Evolutionary conservation across 2,797 vertebrate species (phyloP).

Genomic region (Hypotaenidia okinawae): DNA sequence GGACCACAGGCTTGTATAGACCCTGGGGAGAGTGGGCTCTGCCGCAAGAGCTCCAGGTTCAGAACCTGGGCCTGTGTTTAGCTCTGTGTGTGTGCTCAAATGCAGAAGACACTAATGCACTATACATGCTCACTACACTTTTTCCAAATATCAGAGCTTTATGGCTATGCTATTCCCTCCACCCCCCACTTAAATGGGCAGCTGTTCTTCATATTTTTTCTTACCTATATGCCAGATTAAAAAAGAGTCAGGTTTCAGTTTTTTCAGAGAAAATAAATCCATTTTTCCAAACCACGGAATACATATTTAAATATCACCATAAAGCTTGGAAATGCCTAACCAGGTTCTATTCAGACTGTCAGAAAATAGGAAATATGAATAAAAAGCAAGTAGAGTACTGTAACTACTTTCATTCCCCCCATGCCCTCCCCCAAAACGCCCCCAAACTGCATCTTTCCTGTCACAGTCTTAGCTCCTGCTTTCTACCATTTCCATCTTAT

Average conservation of each 20-base stretch:
- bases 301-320: background rate
- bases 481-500: background rate
- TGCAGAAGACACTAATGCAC: background rate
- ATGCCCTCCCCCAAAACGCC: no score
- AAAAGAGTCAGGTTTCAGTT: background rate
- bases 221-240: background rate
- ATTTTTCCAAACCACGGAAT: background rate
- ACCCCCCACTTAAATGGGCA: background rate
- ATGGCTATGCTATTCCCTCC: background rate
- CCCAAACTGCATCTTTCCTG: background rate
- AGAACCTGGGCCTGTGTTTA: background rate
- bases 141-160: background rate
- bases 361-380: background rate
- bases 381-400: accelerated
- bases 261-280: background rate
- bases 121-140: background rate
- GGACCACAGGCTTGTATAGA: background rate
- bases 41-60: background rate
- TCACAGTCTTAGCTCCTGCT: background rate
- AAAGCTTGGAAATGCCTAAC: background rate
- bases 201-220: background rate
- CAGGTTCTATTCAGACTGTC: background rate
- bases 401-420: background rate
- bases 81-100: background rate
- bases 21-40: background rate